A percentile compares a stretch with the other conserved stretches of the same genome.
phyloP scores from a whole-genome alignment of 2,888 invertebrate genomes.

The Doris montereyensis region DNA sequence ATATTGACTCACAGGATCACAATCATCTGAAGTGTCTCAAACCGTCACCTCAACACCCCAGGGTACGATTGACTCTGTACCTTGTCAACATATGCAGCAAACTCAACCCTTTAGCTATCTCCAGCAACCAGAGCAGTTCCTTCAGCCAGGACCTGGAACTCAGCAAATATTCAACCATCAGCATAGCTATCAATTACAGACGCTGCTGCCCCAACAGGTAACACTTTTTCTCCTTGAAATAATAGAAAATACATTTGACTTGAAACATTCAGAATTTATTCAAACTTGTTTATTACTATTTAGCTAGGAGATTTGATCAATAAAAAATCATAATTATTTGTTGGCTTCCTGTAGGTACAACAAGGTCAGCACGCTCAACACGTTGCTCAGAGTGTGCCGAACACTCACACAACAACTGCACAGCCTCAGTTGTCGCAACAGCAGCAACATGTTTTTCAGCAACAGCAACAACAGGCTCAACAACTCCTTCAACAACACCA shows the following conservation, averaged over 20 bases:
- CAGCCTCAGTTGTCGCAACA: conserved; percentile 56
- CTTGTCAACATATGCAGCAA: conserved; percentile 73
- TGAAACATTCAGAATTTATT: too few relatives aligned
- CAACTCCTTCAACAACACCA: conserved; percentile 49
- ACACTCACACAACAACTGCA: conserved; percentile 46
- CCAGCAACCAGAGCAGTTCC: conserved; percentile 64
- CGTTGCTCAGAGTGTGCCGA: conserved; percentile 50
- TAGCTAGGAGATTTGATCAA: too few relatives aligned
- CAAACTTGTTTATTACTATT: too few relatives aligned
- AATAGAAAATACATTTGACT: too few relatives aligned
- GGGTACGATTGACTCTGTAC: conserved; percentile 40
- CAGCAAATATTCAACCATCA: conserved; percentile 27
- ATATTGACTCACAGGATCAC: too few relatives aligned
- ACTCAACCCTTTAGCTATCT: conserved; percentile 56
- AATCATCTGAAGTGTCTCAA: conserved; percentile 29
- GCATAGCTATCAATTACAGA: not conserved
- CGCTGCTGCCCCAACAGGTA: too few relatives aligned
- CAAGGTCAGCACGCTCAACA: too few relatives aligned
- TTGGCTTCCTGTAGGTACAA: too few relatives aligned
- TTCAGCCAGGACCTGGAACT: conserved; percentile 53
- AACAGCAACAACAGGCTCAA: conserved; percentile 52
- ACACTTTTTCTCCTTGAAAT: too few relatives aligned
- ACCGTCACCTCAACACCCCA: conserved; percentile 36
- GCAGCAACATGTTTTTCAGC: conserved; percentile 51
- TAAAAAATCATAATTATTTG: too few relatives aligned